Evolutionary conservation across 2,113 vertebrate genomes (phyloP).

Genomic region (Protobothrops flavoviridis): DNA sequence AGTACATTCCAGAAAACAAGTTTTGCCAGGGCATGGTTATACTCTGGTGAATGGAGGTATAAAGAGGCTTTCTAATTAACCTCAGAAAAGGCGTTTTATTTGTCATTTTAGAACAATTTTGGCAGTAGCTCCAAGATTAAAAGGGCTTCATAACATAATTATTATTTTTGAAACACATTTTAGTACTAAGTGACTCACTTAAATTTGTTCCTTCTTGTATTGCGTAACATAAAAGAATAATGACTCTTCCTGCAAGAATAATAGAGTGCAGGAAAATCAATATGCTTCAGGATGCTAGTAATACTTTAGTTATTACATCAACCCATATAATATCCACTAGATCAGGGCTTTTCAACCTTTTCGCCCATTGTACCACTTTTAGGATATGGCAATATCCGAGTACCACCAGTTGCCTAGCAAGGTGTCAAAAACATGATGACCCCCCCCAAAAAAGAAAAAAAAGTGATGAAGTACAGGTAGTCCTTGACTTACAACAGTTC

Average conservation of each 20-base stretch:
- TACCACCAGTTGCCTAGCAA: too few species aligned
- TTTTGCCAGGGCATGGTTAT: background rate
- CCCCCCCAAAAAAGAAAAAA: too few species aligned
- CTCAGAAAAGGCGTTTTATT: background rate
- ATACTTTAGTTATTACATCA: background rate
- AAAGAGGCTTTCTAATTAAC: background rate
- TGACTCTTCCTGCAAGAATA: background rate
- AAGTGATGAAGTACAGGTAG: too few species aligned
- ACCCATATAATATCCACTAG: background rate
- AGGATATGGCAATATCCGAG: too few species aligned
- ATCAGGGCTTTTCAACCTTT: background rate
- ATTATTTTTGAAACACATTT: background rate
- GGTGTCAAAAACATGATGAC: too few species aligned
- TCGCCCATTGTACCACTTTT: too few species aligned
- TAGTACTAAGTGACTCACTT: background rate
- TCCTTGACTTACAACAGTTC: too few species aligned
- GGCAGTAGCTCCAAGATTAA: background rate
- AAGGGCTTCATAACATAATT: background rate
- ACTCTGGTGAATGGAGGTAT: background rate
- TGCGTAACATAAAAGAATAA: background rate
- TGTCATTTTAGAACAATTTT: background rate
- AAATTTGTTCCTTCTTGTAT: background rate
- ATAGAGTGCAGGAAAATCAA: background rate
- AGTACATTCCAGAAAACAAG: background rate
- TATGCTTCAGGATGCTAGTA: background rate